These are phyloP conservation scores for Microcaecilia unicolor DNA, from an alignment of 2,797 vertebrate genomes.

Conservation along the genomic window DNA sequence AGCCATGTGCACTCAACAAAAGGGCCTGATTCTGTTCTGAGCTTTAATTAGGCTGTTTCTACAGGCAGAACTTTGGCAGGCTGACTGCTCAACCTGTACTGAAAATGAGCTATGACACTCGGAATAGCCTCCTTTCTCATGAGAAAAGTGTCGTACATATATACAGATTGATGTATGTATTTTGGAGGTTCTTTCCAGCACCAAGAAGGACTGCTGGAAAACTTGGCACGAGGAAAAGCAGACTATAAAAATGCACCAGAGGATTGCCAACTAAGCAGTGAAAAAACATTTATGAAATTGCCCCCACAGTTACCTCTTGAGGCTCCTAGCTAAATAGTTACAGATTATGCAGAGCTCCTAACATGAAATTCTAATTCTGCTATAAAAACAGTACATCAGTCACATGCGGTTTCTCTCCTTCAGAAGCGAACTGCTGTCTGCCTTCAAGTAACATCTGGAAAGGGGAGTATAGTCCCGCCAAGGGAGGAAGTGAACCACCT, in stretches of 20 bases:
- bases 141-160: accelerated
- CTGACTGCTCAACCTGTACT: no score
- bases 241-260: constrained; percentile 19
- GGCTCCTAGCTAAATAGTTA: constrained; percentile 36
- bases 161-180: no score
- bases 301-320: no score
- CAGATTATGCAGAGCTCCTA: constrained; percentile 20
- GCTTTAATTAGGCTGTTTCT: no score
- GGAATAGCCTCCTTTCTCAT: no score
- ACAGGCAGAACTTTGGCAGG: no score
- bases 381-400: constrained; percentile 1
- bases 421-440: not conserved
- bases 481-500: constrained; percentile 10
- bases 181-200: not conserved
- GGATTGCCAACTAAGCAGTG: constrained; percentile 23
- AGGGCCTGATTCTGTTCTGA: no score
- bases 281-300: no score
- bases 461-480: not conserved
- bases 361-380: constrained; percentile 19
- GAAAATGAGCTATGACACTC: no score
- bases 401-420: not conserved
- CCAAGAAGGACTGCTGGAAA: constrained; percentile 1
- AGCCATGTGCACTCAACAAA: no score
- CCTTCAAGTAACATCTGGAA: constrained; percentile 20
- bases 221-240: constrained; percentile 27